Conservation (phyloP, 2,888 invertebrate genomes). For the Limenitis arthemis region DNA sequence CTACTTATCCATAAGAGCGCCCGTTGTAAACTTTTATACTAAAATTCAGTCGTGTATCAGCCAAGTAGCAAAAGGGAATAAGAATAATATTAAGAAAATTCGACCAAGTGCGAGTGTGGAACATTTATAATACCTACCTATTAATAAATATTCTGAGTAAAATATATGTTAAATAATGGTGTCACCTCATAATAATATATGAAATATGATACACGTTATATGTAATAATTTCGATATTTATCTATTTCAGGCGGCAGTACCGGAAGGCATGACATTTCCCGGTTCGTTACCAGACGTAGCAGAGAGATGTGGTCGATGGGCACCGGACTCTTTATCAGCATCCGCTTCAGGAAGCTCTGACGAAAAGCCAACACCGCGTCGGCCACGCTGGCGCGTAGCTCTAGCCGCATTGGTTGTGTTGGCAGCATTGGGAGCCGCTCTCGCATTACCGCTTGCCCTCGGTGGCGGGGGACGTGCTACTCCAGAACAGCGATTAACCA, state of each 20-base stretch:
- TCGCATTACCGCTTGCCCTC: constrained; percentile 71
- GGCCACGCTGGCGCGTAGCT: constrained; percentile 70
- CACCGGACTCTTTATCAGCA: constrained; percentile 62
- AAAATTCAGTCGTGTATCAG: too few species aligned
- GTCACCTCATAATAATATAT: too few species aligned
- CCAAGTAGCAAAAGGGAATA: too few species aligned
- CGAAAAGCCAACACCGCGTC: constrained; percentile 65
- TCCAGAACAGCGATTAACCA: constrained; percentile 76
- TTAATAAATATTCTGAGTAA: too few species aligned
- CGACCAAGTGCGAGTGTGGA: too few species aligned
- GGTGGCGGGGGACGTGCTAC: constrained; percentile 63
- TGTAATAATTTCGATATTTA: not conserved
- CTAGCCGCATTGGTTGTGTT: constrained; percentile 73
- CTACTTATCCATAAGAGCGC: too few species aligned
- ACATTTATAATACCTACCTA: too few species aligned
- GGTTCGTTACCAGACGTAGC: constrained; percentile 69
- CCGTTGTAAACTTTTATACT: too few species aligned
- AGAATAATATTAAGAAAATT: too few species aligned
- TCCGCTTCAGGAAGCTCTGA: constrained; percentile 67
- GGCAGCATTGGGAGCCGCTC: constrained; percentile 71
- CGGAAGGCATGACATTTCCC: constrained; percentile 66
- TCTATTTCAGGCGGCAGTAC: constrained; percentile 61
- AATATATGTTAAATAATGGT: too few species aligned
- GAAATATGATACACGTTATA: not conserved
- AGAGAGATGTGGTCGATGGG: constrained; percentile 68